Percentiles rank a stretch among this genome's conserved stretches.
These are phyloP conservation scores for Cydia fagiglandana DNA, from an alignment of 1,140 invertebrate genomes.

Conservation along the genomic window DNA sequence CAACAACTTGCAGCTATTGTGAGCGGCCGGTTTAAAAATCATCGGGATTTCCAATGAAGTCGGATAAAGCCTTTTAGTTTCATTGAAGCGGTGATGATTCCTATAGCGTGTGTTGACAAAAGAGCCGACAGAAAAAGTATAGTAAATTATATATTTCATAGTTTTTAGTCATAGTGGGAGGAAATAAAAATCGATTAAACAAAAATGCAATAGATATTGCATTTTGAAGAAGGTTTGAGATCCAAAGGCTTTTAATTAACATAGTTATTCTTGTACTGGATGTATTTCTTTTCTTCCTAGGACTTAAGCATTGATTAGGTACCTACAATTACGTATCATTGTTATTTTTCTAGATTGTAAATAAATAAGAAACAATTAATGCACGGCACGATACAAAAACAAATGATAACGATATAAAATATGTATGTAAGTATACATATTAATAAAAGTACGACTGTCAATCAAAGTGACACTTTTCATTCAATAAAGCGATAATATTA, in stretches of 20 bases:
- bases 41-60: constrained; percentile 3
- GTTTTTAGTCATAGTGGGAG: too few relatives aligned
- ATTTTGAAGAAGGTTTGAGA: too few relatives aligned
- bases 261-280: too few relatives aligned
- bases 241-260: too few relatives aligned
- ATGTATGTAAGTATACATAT: background rate
- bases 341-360: too few relatives aligned
- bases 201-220: too few relatives aligned
- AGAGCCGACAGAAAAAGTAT: background rate
- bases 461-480: background rate
- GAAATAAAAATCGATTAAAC: too few relatives aligned
- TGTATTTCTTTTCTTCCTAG: too few relatives aligned
- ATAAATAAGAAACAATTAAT: background rate
- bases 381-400: background rate
- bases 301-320: too few relatives aligned
- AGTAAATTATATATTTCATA: too few relatives aligned
- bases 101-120: background rate
- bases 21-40: constrained; percentile 2
- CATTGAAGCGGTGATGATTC: background rate
- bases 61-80: background rate
- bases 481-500: background rate
- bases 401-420: background rate
- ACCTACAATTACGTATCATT: too few relatives aligned
- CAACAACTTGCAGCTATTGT: constrained; percentile 28
- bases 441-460: background rate